Conservation (phyloP, 2,797 vertebrate species). For the Danio kyathit region DNA sequence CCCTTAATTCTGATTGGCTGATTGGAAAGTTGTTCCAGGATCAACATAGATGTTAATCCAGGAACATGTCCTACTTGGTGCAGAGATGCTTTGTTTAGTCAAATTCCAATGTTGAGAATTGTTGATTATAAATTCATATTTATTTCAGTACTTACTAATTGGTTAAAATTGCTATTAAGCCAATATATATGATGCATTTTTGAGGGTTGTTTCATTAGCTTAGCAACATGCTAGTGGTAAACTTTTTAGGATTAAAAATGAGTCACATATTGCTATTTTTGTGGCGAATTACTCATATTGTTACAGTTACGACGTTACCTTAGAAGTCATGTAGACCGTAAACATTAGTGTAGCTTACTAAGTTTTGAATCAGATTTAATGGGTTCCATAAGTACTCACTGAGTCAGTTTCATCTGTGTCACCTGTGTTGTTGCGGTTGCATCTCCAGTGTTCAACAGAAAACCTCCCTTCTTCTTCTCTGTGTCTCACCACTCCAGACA, state of each 20-base stretch:
- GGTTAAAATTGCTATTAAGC: neutral
- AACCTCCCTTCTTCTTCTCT: neutral
- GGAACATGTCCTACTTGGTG: too few relatives aligned
- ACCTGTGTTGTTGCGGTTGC: constrained; percentile 19
- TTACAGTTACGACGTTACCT: neutral
- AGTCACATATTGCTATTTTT: neutral
- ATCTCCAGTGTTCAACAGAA: constrained; percentile 6
- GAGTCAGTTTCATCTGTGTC: constrained; percentile 23
- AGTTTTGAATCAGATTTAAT: constrained; percentile 17
- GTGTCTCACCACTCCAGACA: constrained; percentile 26
- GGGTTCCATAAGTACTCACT: constrained; percentile 2
- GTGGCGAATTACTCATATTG: neutral
- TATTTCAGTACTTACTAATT: neutral
- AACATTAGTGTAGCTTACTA: neutral
- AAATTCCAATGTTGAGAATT: neutral
- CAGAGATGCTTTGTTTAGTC: too few relatives aligned
- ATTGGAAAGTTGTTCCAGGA: too few relatives aligned
- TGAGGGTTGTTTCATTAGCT: neutral
- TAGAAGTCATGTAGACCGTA: neutral
- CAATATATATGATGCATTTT: neutral
- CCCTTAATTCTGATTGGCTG: too few relatives aligned
- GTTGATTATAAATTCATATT: neutral
- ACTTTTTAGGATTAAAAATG: neutral
- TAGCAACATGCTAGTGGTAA: neutral
- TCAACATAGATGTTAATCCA: too few relatives aligned